These are phyloP conservation scores for Arion vulgaris DNA, from an alignment of 1,140 invertebrate genomes.

Conservation along the genomic window DNA sequence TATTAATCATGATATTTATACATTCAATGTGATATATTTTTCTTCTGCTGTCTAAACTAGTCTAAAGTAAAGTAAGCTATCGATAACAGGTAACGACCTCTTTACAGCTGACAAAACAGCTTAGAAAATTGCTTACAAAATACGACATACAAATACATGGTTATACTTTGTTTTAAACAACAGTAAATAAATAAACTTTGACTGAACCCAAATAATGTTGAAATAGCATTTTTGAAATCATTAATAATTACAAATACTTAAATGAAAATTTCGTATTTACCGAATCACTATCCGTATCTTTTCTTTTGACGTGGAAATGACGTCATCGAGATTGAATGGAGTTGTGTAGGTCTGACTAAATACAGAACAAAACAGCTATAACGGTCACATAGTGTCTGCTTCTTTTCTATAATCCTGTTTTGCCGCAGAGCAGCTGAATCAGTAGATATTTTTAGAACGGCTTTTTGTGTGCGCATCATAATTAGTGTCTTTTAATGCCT, in stretches of 20 bases:
- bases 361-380: neutral
- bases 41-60: too few relatives aligned
- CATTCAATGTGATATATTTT: too few relatives aligned
- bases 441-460: too few relatives aligned
- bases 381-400: too few relatives aligned
- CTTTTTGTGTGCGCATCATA: too few relatives aligned
- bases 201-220: neutral
- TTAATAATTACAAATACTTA: neutral
- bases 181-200: neutral
- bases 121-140: neutral
- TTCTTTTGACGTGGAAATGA: conserved; percentile 35
- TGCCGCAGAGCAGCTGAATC: too few relatives aligned
- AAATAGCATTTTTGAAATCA: neutral
- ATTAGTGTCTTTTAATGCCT: too few relatives aligned
- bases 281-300: neutral
- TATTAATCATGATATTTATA: too few relatives aligned
- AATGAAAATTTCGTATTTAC: conserved; percentile 4
- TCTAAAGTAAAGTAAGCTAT: too few relatives aligned
- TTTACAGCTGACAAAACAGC: neutral
- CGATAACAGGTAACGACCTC: neutral
- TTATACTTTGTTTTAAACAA: neutral
- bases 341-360: neutral
- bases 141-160: neutral
- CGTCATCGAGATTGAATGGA: neutral
- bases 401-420: too few relatives aligned